Percentiles rank a stretch among this genome's conserved stretches.
phyloP scores from a whole-genome alignment of 53 echinoderm and acorn worm genomes.

The Mesocentrotus franciscanus region DNA sequence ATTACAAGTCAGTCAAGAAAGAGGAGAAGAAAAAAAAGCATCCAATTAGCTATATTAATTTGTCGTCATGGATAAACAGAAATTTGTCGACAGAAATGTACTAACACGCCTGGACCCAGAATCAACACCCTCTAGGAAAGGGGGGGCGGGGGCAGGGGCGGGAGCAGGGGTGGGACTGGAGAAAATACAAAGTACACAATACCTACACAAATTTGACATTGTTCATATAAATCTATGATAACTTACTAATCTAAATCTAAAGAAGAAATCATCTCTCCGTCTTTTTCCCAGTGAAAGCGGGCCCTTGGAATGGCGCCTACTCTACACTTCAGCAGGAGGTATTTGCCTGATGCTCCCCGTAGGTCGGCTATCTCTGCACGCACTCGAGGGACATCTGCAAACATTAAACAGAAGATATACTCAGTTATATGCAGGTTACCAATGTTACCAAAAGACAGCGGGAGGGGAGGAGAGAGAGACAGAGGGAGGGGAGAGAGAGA shows the following conservation, averaged over 20 bases:
- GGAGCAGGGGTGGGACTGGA: background rate
- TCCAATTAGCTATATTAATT: too few species aligned
- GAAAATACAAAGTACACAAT: background rate
- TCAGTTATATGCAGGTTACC: background rate
- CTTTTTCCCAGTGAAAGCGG: background rate
- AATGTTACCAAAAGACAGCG: background rate
- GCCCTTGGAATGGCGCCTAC: constrained; percentile 11
- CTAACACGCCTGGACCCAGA: too few species aligned
- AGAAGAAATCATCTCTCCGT: constrained; percentile 3
- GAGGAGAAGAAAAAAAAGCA: too few species aligned
- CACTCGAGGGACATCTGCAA: constrained; percentile 18
- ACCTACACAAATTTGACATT: background rate
- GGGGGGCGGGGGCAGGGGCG: background rate
- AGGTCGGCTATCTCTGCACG: background rate
- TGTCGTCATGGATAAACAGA: too few species aligned
- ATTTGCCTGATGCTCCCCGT: constrained; percentile 9
- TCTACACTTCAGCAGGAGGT: background rate
- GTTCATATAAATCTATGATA: background rate
- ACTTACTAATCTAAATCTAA: constrained; percentile 1
- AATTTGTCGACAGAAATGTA: too few species aligned
- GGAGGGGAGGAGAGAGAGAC: background rate
- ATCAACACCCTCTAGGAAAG: background rate
- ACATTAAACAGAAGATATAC: background rate
- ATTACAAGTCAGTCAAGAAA: too few species aligned
- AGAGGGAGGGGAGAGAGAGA: background rate